Conservation (phyloP, 2,888 invertebrate genomes). For the Pristionchus entomophagus region DNA sequence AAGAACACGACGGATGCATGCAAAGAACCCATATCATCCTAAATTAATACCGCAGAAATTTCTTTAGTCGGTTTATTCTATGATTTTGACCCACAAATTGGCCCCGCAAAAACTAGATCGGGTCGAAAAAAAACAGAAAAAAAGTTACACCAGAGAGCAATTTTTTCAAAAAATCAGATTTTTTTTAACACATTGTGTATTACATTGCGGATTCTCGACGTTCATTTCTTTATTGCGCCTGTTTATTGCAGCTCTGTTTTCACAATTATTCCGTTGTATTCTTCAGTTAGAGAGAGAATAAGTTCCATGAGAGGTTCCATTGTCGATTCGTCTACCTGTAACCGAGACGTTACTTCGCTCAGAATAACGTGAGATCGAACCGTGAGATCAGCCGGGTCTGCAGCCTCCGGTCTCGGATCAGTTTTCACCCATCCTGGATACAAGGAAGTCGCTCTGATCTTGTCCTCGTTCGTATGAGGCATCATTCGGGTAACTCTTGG, state of each 20-base stretch:
- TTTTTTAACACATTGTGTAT: neutral
- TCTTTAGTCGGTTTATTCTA: neutral
- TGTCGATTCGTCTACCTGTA: slow-evolving; percentile 30
- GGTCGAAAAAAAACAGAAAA: too few species aligned
- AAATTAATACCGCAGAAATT: neutral
- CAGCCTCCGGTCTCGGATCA: neutral
- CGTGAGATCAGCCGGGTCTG: neutral
- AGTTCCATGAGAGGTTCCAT: neutral
- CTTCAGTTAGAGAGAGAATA: neutral
- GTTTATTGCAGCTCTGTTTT: neutral
- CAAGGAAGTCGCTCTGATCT: neutral
- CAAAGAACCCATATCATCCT: neutral
- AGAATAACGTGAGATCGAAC: neutral
- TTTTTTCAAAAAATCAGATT: neutral
- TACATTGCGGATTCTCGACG: neutral
- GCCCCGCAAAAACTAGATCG: too few species aligned
- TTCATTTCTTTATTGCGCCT: neutral
- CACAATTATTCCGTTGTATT: slow-evolving; percentile 21
- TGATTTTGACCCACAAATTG: too few species aligned
- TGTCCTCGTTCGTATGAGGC: slow-evolving; percentile 2
- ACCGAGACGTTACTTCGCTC: neutral
- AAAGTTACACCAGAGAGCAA: too few species aligned
- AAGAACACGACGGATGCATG: neutral
- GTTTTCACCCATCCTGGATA: slow-evolving; percentile 20
- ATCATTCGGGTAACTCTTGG: too few species aligned